Base-by-base conservation (phyloP, 2,797 vertebrate genomes). In the Trachurus trachurus region DNA sequence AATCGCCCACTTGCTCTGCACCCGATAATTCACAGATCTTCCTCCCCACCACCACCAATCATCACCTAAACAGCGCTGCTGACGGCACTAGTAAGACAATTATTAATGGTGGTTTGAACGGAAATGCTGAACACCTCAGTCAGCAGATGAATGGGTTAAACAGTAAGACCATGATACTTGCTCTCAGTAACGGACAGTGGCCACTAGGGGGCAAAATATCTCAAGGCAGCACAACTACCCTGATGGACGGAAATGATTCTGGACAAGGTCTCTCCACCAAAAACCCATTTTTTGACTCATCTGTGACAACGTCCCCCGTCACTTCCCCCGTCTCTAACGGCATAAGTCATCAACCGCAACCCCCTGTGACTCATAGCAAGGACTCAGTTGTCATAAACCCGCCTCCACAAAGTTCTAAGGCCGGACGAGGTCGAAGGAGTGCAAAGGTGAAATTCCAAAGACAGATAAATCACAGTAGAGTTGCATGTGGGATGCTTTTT, bases 321-420 rank as follows among this genome's bases (percentile, higher is more conserved):
- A 94, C 89, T 78, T 66, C 82, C 34, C 74, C 94, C 0, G 65
- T 93, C 83, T 93, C 93, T 87, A 96, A 97, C 37, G 95, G 93
- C 91, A 5, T 93, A 80, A 93, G 92, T 77, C 95, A 78, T 78
- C 81, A 78, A 56, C 85, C 79, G 12, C 89, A 89, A 34, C 42
- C 82, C 89, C 49, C 88, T 50, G 92, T 90, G 76, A 83, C 91
- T 85, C 88, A 90, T 85, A 81, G 94, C 85, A 94, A 95, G 93
- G 96, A 98, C 74, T 96, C 97, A 59, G 96, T 99, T 92, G 94
- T 97, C 87, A 96, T 99, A 95, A 97, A 89, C 88, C 98, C 97
- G 78, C 98, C 98, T 91, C 98, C 98, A 70, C 97, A 97, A 94
- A 99, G 88, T 91, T 91, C 94, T 90, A 99, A 98, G 91, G 94